Base-by-base conservation (phyloP, 2,113 vertebrate species). In the Erythrolamprus reginae region DNA sequence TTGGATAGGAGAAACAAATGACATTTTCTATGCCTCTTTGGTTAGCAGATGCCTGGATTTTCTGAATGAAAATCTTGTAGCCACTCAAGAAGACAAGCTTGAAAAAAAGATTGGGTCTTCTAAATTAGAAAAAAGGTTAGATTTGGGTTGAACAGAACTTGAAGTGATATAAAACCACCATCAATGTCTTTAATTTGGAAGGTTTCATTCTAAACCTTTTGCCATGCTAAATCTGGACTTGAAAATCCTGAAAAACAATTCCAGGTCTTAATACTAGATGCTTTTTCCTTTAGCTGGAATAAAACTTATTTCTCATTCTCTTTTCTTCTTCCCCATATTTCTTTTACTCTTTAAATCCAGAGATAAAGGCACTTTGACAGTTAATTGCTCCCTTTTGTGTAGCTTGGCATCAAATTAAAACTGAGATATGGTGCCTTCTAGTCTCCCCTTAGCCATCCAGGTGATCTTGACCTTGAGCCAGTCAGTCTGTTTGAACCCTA, bases 221-320 rank as follows among this genome's bases (percentile, higher is more conserved):
- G 53, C 10, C 33, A 26, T 61, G 17, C 45, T 92, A 83, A 87
- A 48, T 24, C 55, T 8, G 10, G 51, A 5, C 51, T 42, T 65
- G 55, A 53, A 70, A 53, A 61, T 53, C 8, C 23, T 45, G 48
- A 70, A 50, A 51, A 84, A 77, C 70, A 45, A 90, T 33, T 15
- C n/a, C 48, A 19, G 7, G 23, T 21, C 84, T 58, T 33, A 47
- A 2, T 38, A 33, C 10, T 61, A 12, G 55, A 48, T 84, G 33
- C 50, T 86, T 70, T 89, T 47, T 90, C 70, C 47, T 84, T 33
- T 4, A 55, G 88, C 53, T 53, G 88, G 53, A 84, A 90, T 61
- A 90, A 92, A 92, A 53, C 65, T 82, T n/a, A 53, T 92, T 61
- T 53, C 45, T 15, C 52, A 61, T 17, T 48, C 77, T 86, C 51